Percentiles rank a stretch among this genome's conserved stretches.
phyloP scores from a whole-genome alignment of 2,888 invertebrate species.

The Andricus curvator region DNA sequence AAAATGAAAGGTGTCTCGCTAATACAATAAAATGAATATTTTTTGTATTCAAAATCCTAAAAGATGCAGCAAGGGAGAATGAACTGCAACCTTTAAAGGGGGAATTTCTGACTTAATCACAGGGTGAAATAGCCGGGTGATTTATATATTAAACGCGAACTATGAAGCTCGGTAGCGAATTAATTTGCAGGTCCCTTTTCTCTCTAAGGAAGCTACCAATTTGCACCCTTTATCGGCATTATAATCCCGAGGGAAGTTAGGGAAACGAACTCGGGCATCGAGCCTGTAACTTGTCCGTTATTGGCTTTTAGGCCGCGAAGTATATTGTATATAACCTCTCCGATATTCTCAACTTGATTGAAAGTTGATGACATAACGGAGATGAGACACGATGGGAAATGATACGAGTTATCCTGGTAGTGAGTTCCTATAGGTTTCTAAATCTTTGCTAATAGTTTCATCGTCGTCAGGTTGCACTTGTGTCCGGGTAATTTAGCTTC shows the following conservation, averaged over 20 bases:
- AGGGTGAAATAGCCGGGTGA: constrained; percentile 17
- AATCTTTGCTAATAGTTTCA: constrained; percentile 72
- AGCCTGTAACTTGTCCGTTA: constrained; percentile 2
- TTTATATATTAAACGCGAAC: constrained; percentile 22
- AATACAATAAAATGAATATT: not conserved
- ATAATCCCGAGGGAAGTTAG: constrained; percentile 10
- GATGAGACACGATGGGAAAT: constrained; percentile 39
- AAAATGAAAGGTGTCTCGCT: no score
- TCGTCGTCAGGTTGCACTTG: constrained; percentile 51
- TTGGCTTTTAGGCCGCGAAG: not conserved
- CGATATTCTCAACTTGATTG: constrained; percentile 46
- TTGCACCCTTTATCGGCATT: constrained; percentile 24
- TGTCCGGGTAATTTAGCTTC: constrained; percentile 69
- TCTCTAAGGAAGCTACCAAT: constrained; percentile 23
- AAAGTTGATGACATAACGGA: constrained; percentile 51
- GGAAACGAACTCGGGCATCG: constrained; percentile 8
- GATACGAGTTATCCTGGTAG: constrained; percentile 17
- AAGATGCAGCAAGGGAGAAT: not conserved
- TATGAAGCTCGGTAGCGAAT: constrained; percentile 21
- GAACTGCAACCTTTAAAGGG: not conserved
- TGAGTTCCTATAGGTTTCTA: constrained; percentile 58
- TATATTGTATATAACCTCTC: constrained; percentile 10
- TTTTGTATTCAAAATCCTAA: not conserved
- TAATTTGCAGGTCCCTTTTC: constrained; percentile 31
- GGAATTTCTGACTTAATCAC: not conserved